Percentiles rank a stretch among this genome's conserved stretches.
Evolutionary conservation across 2,797 vertebrate genomes (phyloP).

Genomic region (Gorsachius magnificus): DNA sequence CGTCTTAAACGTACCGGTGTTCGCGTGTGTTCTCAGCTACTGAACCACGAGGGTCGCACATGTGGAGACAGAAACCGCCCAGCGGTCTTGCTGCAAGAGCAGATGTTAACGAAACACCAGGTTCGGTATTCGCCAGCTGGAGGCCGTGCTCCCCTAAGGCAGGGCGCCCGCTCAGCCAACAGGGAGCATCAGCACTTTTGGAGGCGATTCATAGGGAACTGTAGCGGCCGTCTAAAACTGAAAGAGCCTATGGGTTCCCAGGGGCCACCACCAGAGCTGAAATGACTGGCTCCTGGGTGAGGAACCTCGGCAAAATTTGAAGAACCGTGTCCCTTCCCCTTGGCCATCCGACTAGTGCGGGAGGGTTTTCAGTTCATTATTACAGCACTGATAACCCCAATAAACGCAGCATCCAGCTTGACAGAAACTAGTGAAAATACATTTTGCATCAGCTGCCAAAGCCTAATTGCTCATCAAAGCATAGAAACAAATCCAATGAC

Average conservation of each 20-base stretch:
- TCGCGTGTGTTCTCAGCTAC: neutral
- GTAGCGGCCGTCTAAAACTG: neutral
- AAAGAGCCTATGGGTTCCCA: neutral
- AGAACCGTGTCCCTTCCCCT: neutral
- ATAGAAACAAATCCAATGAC: neutral
- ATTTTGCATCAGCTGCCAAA: neutral
- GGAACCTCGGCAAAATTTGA: neutral
- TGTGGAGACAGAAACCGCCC: neutral
- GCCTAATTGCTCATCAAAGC: neutral
- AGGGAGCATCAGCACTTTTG: neutral
- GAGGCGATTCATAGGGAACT: neutral
- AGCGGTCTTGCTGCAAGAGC: neutral
- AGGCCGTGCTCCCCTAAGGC: neutral
- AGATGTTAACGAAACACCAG: neutral
- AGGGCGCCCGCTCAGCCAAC: neutral
- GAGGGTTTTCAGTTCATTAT: neutral
- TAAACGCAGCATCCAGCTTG: neutral
- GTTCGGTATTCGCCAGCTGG: neutral
- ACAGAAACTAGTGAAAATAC: neutral
- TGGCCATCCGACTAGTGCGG: neutral
- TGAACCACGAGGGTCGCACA: neutral
- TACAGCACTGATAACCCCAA: neutral
- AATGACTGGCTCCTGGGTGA: neutral
- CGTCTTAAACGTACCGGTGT: neutral
- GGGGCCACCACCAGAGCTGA: neutral